Conservation (phyloP, 2,797 vertebrate genomes). For the Acrossocheilus wenchowensis region DNA sequence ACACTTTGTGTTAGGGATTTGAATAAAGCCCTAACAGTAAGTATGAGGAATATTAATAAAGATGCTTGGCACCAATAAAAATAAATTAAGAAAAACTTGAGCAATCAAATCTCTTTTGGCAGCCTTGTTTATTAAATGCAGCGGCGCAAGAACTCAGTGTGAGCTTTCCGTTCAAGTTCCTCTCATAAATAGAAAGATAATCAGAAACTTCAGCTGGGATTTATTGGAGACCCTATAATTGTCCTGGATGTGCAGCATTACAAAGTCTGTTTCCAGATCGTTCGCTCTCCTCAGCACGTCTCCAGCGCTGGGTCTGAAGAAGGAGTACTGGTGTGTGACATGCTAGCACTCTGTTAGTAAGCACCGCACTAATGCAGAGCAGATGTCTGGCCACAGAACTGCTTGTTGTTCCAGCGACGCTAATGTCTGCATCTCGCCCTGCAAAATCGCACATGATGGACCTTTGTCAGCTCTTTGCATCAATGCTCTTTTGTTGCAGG, state of each 20-base stretch:
- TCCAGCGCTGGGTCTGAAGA: conserved; percentile 25
- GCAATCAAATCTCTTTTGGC: conserved; percentile 19
- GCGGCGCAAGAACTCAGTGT: background rate
- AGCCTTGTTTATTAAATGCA: conserved; percentile 23
- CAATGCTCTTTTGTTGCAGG: conserved; percentile 49
- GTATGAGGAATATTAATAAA: conserved; percentile 20
- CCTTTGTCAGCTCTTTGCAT: conserved; percentile 50
- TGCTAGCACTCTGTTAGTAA: conserved; percentile 46
- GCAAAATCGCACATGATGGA: conserved; percentile 32
- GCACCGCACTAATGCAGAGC: conserved; percentile 56
- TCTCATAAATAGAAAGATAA: conserved; percentile 34
- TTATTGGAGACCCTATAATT: conserved; percentile 35
- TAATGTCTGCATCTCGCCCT: conserved; percentile 46
- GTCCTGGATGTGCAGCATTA: conserved; percentile 30
- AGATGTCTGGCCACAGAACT: conserved; percentile 61
- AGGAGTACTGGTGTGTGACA: conserved; percentile 50
- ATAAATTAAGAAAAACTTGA: conserved; percentile 12
- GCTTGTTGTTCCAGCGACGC: conserved; percentile 46
- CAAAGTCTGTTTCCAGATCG: conserved; percentile 34
- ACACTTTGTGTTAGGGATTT: background rate
- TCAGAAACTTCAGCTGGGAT: conserved; percentile 37
- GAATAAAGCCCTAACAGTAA: background rate
- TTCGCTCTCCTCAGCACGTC: conserved; percentile 33
- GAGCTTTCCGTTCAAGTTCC: conserved; percentile 22
- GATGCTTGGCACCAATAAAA: conserved; percentile 16